phyloP scores from a whole-genome alignment of 2,113 vertebrate genomes.

The Sus scrofa region DNA sequence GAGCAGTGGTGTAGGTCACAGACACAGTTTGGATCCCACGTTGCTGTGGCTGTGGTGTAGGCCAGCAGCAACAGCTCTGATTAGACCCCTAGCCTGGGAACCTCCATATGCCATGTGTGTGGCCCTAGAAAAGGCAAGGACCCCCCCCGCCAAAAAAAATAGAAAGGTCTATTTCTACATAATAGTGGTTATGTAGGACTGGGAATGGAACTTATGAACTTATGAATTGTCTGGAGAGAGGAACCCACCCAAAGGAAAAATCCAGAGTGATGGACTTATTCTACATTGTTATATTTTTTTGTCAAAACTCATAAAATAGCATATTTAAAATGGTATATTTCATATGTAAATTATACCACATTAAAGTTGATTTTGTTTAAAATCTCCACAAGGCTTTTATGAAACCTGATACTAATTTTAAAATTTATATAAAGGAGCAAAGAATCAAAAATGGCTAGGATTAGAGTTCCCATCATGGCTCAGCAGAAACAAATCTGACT shows the following conservation, averaged over 20 bases:
- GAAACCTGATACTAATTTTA: background rate
- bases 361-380: constrained; percentile 20
- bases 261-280: background rate
- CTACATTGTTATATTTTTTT: background rate
- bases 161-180: too few species aligned
- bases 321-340: background rate
- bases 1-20: too few species aligned
- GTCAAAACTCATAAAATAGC: background rate
- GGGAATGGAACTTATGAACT: background rate
- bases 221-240: background rate
- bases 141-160: too few species aligned
- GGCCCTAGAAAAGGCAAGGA: too few species aligned
- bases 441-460: background rate
- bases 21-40: too few species aligned
- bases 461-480: too few species aligned
- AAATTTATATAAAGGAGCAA: background rate
- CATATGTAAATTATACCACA: background rate
- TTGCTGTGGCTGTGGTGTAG: too few species aligned
- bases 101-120: too few species aligned
- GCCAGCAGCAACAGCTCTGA: too few species aligned
- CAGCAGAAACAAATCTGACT: too few species aligned
- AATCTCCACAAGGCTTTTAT: background rate
- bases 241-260: background rate
- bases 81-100: too few species aligned
- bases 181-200: too few species aligned